Conservation (phyloP, 1,140 invertebrate genomes). For the Polypedilum vanderplanki region DNA sequence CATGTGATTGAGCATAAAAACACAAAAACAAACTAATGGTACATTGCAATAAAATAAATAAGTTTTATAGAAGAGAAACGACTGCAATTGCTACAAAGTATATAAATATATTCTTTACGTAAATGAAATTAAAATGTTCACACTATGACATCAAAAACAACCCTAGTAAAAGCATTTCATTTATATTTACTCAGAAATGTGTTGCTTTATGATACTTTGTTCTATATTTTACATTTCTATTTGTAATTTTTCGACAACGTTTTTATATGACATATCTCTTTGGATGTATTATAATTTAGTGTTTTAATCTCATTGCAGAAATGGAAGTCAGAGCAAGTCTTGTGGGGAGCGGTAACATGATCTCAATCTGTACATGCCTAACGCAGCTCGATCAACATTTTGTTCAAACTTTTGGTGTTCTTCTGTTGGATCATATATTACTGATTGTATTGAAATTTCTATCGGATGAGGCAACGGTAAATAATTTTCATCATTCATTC, state of each 20-base stretch:
- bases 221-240: too few species aligned
- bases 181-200: too few species aligned
- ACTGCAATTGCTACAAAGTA: background rate
- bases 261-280: background rate
- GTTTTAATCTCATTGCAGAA: background rate
- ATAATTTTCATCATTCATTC: background rate
- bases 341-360: conserved; percentile 27
- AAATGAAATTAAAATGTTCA: background rate
- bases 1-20: background rate
- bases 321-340: conserved; percentile 23
- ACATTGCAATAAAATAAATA: background rate
- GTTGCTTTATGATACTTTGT: too few species aligned
- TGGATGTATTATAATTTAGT: background rate
- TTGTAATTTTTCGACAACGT: conserved; percentile 6
- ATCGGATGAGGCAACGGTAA: conserved; percentile 23
- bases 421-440: conserved; percentile 19
- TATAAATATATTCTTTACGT: background rate
- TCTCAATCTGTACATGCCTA: conserved; percentile 23
- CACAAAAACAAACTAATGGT: background rate
- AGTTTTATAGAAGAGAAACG: too few species aligned
- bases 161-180: background rate
- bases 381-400: conserved; percentile 26
- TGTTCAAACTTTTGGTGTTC: conserved; percentile 22
- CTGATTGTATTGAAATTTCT: conserved; percentile 4
- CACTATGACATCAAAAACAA: background rate